Evolutionary conservation across 2,888 invertebrate species (phyloP).

Genomic region (Drosophila emarginata): DNA sequence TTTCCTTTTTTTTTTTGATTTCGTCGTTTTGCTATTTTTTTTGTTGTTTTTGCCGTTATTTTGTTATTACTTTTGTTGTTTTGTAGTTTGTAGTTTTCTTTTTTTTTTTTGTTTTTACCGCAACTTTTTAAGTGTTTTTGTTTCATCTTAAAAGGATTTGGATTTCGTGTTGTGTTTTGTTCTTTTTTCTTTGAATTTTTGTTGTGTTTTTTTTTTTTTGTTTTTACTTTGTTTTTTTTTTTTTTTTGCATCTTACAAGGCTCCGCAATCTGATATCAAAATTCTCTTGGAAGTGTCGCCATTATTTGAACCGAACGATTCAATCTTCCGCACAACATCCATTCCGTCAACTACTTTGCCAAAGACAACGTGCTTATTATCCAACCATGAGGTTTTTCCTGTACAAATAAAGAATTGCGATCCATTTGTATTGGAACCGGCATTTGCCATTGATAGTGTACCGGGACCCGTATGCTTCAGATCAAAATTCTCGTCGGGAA

Average conservation of each 20-base stretch:
- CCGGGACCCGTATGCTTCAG: conserved; percentile 22
- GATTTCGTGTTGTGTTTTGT: no score
- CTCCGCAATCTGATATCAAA: conserved; percentile 23
- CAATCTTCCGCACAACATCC: conserved; percentile 23
- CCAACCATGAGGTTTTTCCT: conserved; percentile 21
- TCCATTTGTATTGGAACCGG: conserved; percentile 32
- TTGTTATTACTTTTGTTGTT: no score
- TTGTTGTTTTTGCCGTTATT: no score
- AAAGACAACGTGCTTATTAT: conserved; percentile 30
- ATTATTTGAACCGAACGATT: conserved; percentile 15
- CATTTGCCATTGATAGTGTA: conserved; percentile 25
- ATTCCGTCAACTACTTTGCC: conserved; percentile 29
- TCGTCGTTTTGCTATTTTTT: no score
- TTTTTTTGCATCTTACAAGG: background rate
- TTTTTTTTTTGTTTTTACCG: no score
- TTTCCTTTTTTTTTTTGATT: no score
- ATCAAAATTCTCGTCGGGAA: conserved; percentile 31
- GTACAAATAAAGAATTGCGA: conserved; percentile 35
- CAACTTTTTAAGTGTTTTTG: no score
- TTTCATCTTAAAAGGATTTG: no score
- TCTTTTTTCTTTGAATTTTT: no score
- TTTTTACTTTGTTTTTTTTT: no score
- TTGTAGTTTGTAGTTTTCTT: no score
- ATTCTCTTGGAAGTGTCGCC: conserved; percentile 22
- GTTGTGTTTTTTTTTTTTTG: background rate